Evolutionary conservation across 2,888 invertebrate species (phyloP), one percentile per base, ranked within the genome.

Genomic region (Drosophila rellima): DNA sequence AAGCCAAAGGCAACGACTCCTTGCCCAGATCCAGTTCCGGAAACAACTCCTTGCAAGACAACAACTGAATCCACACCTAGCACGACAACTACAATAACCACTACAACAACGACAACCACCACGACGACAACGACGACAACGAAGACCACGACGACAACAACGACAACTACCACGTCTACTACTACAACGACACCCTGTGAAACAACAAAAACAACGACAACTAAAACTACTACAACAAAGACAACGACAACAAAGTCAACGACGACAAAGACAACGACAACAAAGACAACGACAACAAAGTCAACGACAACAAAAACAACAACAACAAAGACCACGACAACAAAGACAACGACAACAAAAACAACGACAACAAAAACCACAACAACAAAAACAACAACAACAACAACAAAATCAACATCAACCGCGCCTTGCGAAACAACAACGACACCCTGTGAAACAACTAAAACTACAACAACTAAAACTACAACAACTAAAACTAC

Each of bases 1-100:
- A 23, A 63, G 17, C n/a, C 50, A 39, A 44, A 42, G 13, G 44
- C 40, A n/a, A 60, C 68, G 39, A 59, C 56, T 4, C 35, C 45
- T 1, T 10, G 51, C 7, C 10, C 54, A 6, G 26, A 39, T 17
- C 35, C 51, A 11, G 39, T 26, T 17, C 52, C 52, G 13, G 26
- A 39, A 31, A 26, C 20, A 54, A 18, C 42, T 10, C 45, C 37
- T 17, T 4, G 10, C 3, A 33, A 48, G 0, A 26, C 59, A 1
- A 47, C 63, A 0, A 13, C 62, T 2, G 26, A 35, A 13, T 18
- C 44, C 2, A 40, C 66, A 15, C 26, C 60, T 0, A 7, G 31
- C 0, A 44, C 55, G 0, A 48, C 54, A 10, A 18, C 33, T 2
- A 54, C 63, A 7, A 26, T 7, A 26, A 26, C 26, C 7, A 26